A percentile compares a stretch with the other conserved stretches of the same genome.
Evolutionary conservation across 2,113 vertebrate species (phyloP).

Genomic region (Anarhynchus alexandrinus): DNA sequence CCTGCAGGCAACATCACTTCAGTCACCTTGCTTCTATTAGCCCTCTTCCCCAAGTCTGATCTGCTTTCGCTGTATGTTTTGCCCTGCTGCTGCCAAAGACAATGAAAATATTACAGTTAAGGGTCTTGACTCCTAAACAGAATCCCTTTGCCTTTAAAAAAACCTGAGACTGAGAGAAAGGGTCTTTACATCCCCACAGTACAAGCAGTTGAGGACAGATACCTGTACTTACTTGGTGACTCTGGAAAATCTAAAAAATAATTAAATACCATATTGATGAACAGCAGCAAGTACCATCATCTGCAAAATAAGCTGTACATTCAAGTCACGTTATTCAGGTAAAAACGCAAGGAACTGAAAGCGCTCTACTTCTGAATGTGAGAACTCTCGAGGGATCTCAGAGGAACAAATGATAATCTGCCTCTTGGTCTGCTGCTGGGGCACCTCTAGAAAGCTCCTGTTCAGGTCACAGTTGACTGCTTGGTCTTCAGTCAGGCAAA

Average conservation of each 20-base stretch:
- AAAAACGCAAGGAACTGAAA: neutral
- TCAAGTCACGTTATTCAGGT: neutral
- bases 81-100: neutral
- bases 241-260: neutral
- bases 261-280: neutral
- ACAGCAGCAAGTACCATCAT: neutral
- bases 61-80: neutral
- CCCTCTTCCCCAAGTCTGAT: neutral
- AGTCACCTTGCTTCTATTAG: neutral
- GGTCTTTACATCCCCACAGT: neutral
- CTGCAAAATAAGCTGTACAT: neutral
- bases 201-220: neutral
- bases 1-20: neutral
- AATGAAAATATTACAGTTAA: neutral
- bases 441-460: neutral
- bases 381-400: neutral
- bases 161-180: neutral
- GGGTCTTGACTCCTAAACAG: neutral
- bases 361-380: neutral
- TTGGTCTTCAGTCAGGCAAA: neutral
- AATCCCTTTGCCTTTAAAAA: neutral
- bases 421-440: neutral
- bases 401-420: neutral
- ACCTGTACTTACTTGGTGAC: neutral
- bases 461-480: neutral